Evolutionary conservation across 2,797 vertebrate species (phyloP).

Genomic region (Phrynocephalus forsythii): DNA sequence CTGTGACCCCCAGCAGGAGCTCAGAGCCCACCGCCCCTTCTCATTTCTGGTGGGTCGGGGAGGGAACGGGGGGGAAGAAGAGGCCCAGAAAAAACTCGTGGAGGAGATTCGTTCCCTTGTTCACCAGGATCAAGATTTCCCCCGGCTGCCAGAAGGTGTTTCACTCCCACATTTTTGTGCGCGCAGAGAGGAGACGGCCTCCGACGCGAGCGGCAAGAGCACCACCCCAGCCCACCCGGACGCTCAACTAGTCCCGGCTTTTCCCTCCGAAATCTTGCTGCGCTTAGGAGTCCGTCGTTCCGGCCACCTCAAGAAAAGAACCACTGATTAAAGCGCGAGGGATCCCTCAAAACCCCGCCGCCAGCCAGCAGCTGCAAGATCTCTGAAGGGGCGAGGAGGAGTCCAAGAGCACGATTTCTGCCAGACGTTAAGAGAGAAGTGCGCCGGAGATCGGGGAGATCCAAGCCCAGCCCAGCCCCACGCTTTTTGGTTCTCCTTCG

Average conservation of each 20-base stretch:
- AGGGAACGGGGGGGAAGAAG: no score
- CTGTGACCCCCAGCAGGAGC: no score
- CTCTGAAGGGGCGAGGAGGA: background rate
- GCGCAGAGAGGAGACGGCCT: background rate
- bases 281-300: no score
- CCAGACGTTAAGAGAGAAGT: background rate
- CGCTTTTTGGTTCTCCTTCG: background rate
- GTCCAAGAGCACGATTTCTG: accelerated
- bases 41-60: no score
- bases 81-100: background rate
- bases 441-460: no score
- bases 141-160: background rate
- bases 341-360: background rate
- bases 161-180: background rate
- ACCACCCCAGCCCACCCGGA: background rate
- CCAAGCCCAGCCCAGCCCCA: background rate
- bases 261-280: no score
- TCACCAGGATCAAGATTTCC: background rate
- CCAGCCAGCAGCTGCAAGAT: background rate
- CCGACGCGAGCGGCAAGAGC: background rate
- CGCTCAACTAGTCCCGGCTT: no score
- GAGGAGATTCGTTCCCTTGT: background rate
- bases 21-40: background rate
- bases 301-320: no score
- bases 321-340: background rate